Evolutionary conservation across 2,888 invertebrate genomes (phyloP).

Genomic region (Campaea margaritaria): DNA sequence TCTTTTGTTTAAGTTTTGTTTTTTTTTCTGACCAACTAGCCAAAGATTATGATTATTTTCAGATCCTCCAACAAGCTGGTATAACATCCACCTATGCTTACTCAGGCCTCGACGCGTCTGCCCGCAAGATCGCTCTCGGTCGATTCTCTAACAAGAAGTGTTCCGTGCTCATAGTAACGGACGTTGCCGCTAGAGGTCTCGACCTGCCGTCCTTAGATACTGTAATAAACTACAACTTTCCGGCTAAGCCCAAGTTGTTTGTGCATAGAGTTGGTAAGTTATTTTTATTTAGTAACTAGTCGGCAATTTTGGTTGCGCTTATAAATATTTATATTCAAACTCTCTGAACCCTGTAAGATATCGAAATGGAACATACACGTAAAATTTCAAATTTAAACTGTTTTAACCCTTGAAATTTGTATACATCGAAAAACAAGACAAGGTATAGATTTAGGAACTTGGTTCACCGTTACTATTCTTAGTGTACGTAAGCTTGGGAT

Average conservation of each 20-base stretch:
- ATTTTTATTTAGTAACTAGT: neutral
- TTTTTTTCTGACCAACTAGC: too few relatives aligned
- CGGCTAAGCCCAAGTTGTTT: conserved; percentile 98
- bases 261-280: conserved; percentile 98
- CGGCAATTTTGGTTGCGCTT: neutral
- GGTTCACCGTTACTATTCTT: too few relatives aligned
- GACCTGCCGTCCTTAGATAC: conserved; percentile 98
- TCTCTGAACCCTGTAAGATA: too few relatives aligned
- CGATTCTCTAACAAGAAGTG: conserved; percentile 93
- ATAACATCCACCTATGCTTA: conserved; percentile 96
- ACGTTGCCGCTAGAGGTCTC: conserved; percentile 98
- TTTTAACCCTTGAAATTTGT: too few relatives aligned
- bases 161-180: conserved; percentile 96
- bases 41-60: conserved; percentile 52
- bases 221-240: conserved; percentile 98
- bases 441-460: too few relatives aligned
- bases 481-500: too few relatives aligned
- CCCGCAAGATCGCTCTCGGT: conserved; percentile 97
- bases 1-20: too few relatives aligned
- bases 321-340: too few relatives aligned
- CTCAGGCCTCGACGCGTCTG: conserved; percentile 96
- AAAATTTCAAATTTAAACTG: too few relatives aligned
- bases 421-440: too few relatives aligned
- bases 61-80: conserved; percentile 90
- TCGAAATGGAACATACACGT: too few relatives aligned